Conservation (phyloP, 2,888 invertebrate genomes). For the Rhorus exstirpatorius region DNA sequence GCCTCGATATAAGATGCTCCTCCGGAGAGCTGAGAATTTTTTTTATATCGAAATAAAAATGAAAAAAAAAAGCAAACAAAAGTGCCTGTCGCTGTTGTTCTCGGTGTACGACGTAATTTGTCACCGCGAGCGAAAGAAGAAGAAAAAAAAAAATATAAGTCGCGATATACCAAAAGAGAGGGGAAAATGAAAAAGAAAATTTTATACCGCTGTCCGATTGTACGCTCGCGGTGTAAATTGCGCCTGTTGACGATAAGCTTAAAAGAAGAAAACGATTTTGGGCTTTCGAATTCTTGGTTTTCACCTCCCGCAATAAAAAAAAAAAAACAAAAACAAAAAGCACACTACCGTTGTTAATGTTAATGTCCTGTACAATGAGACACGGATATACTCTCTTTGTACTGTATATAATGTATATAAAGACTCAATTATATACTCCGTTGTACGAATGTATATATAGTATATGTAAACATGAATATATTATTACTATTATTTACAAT, state of each 20-base stretch:
- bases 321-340: constrained; percentile 18
- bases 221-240: too few species aligned
- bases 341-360: constrained; percentile 67
- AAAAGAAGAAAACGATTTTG: constrained; percentile 40
- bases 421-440: constrained; percentile 66
- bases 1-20: constrained; percentile 16
- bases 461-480: constrained; percentile 68
- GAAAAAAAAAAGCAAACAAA: constrained; percentile 50
- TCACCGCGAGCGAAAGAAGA: background rate
- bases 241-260: constrained; percentile 4
- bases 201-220: constrained; percentile 9
- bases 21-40: constrained; percentile 41
- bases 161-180: background rate
- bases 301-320: constrained; percentile 60
- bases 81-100: constrained; percentile 67
- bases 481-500: constrained; percentile 64
- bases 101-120: constrained; percentile 34
- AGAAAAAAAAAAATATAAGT: constrained; percentile 9
- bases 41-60: constrained; percentile 1
- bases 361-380: constrained; percentile 62
- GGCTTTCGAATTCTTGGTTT: constrained; percentile 48
- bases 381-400: constrained; percentile 34
- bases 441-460: constrained; percentile 69
- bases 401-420: constrained; percentile 69
- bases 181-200: constrained; percentile 10